These are phyloP conservation scores for Passerculus sandwichensis DNA, from an alignment of 2,797 vertebrate genomes.

Conservation along the genomic window DNA sequence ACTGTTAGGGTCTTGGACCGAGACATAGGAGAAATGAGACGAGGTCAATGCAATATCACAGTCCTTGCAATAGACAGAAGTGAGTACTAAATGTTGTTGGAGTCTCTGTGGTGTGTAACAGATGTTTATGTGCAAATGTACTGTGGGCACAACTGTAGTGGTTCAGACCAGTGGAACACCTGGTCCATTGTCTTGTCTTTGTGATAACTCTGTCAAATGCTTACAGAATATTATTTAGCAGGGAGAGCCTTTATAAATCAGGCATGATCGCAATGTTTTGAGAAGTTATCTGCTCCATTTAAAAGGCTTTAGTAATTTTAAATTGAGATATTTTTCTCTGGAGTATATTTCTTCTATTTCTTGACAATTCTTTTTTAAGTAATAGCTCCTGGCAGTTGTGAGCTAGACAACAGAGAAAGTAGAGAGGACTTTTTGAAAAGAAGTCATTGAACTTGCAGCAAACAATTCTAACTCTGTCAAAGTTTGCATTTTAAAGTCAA, in stretches of 20 bases:
- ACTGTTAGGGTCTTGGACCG: constrained; percentile 84
- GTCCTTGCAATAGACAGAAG: constrained; percentile 75
- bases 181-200: background rate
- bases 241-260: background rate
- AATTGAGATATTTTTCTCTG: background rate
- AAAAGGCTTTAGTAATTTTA: background rate
- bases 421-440: background rate
- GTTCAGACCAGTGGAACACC: background rate
- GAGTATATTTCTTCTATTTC: background rate
- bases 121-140: background rate
- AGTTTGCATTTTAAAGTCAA: background rate
- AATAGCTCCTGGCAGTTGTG: background rate
- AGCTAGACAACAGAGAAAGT: background rate
- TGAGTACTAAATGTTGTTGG: constrained; percentile 64
- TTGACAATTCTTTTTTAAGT: background rate
- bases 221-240: background rate
- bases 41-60: constrained; percentile 77
- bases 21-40: constrained; percentile 79
- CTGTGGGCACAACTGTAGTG: background rate
- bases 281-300: background rate
- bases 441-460: background rate
- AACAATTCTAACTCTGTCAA: background rate
- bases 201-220: background rate
- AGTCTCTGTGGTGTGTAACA: background rate
- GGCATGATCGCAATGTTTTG: background rate